phyloP scores from a whole-genome alignment of 1,140 invertebrate species.

The Rhopalosiphum maidis region DNA sequence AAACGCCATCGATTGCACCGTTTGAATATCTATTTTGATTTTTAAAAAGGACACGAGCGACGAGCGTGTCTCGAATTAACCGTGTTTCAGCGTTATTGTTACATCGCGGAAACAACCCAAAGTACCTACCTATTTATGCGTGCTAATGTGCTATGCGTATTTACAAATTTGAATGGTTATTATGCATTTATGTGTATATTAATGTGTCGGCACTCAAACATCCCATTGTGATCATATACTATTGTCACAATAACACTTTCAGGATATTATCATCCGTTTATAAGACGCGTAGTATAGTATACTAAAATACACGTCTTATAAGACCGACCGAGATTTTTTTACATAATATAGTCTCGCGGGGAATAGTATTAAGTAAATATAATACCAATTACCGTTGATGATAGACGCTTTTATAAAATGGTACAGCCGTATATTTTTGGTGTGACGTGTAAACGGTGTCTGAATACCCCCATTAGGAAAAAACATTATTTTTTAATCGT shows the following conservation, averaged over 20 bases:
- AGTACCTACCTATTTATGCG: too few relatives aligned
- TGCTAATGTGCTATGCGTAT: neutral
- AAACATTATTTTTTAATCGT: neutral
- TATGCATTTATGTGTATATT: neutral
- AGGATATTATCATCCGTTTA: neutral
- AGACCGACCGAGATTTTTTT: neutral
- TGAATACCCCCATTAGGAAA: neutral
- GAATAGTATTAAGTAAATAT: neutral
- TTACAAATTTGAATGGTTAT: neutral
- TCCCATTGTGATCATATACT: neutral
- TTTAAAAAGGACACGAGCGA: neutral
- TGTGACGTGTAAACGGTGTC: neutral
- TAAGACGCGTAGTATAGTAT: neutral
- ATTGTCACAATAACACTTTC: neutral
- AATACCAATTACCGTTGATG: neutral
- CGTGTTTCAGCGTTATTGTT: neutral
- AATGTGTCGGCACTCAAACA: neutral
- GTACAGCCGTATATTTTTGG: neutral
- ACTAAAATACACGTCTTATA: neutral
- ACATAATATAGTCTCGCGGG: neutral
- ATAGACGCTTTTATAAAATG: neutral
- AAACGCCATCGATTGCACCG: neutral
- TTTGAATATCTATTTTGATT: neutral
- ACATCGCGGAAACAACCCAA: neutral
- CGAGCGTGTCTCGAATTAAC: neutral